A percentile compares a stretch with the other conserved stretches of the same genome.
Conservation (phyloP, 1,140 invertebrate genomes). For the Microvelia longipes region DNA sequence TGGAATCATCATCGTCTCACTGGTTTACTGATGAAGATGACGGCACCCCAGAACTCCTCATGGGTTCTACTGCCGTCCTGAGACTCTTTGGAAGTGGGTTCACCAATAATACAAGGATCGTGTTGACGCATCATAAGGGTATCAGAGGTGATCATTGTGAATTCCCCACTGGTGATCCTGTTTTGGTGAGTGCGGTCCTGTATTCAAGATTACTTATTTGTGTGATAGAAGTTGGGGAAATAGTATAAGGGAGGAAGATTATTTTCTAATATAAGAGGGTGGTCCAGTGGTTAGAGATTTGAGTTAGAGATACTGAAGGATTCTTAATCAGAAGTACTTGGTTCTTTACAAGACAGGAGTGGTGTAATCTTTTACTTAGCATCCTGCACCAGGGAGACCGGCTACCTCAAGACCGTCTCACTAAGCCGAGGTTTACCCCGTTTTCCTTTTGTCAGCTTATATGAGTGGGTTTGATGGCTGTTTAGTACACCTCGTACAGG, state of each 20-base stretch:
- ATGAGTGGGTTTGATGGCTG: too few relatives aligned
- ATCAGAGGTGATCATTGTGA: slow-evolving; percentile 35
- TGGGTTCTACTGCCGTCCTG: slow-evolving; percentile 38
- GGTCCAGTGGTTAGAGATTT: background rate
- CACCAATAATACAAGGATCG: slow-evolving; percentile 44
- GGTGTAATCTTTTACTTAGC: too few relatives aligned
- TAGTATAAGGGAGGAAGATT: background rate
- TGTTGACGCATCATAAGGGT: slow-evolving; percentile 45
- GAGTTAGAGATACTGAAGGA: background rate
- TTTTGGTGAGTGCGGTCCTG: slow-evolving; percentile 24
- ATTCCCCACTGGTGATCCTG: slow-evolving; percentile 28
- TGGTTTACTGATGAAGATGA: slow-evolving; percentile 37
- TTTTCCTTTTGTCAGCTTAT: too few relatives aligned
- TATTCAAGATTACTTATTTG: background rate
- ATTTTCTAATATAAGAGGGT: background rate
- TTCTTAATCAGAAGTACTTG: background rate
- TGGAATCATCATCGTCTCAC: slow-evolving; percentile 22
- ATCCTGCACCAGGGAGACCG: too few relatives aligned
- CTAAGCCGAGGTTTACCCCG: too few relatives aligned
- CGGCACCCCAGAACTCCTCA: slow-evolving; percentile 49
- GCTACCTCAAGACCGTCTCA: too few relatives aligned
- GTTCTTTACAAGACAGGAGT: background rate
- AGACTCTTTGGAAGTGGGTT: slow-evolving; percentile 60
- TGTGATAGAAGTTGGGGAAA: background rate
- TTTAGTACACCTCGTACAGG: too few relatives aligned